Evolutionary conservation across 2,797 vertebrate genomes (phyloP).

Genomic region (Xenentodon cancila): DNA sequence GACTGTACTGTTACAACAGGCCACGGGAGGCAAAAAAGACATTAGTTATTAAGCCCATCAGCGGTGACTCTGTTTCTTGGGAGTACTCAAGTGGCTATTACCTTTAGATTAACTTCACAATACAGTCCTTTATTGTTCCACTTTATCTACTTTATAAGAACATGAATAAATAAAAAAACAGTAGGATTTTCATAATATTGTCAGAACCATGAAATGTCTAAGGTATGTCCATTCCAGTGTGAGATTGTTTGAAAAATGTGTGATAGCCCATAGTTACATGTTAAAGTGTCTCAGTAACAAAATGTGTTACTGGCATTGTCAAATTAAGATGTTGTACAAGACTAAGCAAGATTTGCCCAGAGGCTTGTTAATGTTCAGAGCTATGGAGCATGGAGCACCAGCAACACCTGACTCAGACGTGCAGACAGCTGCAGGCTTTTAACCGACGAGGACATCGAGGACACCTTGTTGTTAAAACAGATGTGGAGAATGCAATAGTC

Average conservation of each 20-base stretch:
- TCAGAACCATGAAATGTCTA: background rate
- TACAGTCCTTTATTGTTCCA: too few species aligned
- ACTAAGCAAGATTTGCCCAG: background rate
- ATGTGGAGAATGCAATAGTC: constrained; percentile 36
- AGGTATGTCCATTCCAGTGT: background rate
- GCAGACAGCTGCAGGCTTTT: constrained; percentile 18
- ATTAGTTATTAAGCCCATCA: too few species aligned
- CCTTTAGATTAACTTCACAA: too few species aligned
- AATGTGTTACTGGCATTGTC: background rate
- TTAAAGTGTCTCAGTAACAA: constrained; percentile 1
- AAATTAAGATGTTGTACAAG: background rate
- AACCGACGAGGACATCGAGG: constrained; percentile 44
- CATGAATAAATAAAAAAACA: background rate
- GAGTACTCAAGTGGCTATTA: too few species aligned
- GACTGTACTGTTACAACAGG: too few species aligned
- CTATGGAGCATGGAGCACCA: background rate
- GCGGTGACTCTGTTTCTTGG: too few species aligned
- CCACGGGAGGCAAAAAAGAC: too few species aligned
- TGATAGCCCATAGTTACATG: background rate
- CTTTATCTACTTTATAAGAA: too few species aligned
- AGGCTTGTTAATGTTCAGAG: background rate
- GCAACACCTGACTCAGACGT: constrained; percentile 2
- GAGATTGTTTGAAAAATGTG: background rate
- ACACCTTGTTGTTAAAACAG: constrained; percentile 45
- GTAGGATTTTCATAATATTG: background rate